Evolutionary conservation across 2,888 invertebrate genomes (phyloP).

Genomic region (Thysanoteuthis rhombus): DNA sequence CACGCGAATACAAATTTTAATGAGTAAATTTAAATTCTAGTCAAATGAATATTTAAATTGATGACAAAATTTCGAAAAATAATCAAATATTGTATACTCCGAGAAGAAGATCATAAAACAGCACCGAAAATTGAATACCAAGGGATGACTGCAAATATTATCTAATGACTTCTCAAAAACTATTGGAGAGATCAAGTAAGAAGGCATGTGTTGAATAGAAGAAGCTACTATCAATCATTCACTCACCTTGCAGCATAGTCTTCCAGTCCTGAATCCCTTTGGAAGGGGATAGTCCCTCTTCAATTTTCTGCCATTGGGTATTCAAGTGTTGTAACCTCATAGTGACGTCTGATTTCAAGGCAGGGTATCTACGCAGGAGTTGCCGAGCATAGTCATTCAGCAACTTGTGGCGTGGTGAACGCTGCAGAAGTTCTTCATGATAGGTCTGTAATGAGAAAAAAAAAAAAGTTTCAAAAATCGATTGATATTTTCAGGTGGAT

Average conservation of each 20-base stretch:
- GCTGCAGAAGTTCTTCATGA: slow-evolving; percentile 80
- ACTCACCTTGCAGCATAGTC: slow-evolving; percentile 62
- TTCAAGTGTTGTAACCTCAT: slow-evolving; percentile 81
- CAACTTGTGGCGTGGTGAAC: slow-evolving; percentile 78
- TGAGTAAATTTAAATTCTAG: no score
- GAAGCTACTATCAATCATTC: background rate
- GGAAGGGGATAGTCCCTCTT: slow-evolving; percentile 74
- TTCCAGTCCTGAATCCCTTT: slow-evolving; percentile 62
- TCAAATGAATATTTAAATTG: no score
- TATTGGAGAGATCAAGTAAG: background rate
- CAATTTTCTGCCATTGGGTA: slow-evolving; percentile 82
- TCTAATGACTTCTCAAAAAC: no score
- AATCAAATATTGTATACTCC: no score
- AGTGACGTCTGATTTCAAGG: slow-evolving; percentile 76
- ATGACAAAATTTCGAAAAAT: no score
- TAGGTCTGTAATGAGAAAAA: slow-evolving; percentile 74
- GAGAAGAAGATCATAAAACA: no score
- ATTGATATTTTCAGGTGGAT: no score
- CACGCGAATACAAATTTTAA: no score
- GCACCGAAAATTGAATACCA: no score
- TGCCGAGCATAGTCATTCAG: slow-evolving; percentile 84
- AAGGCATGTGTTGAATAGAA: background rate
- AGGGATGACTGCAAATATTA: no score
- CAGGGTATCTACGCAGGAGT: slow-evolving; percentile 75
- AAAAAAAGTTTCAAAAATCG: slow-evolving; percentile 2